Percentiles rank a stretch among this genome's conserved stretches.
phyloP scores from a whole-genome alignment of 2,113 vertebrate genomes.

The Petrocephalus zakoni region DNA sequence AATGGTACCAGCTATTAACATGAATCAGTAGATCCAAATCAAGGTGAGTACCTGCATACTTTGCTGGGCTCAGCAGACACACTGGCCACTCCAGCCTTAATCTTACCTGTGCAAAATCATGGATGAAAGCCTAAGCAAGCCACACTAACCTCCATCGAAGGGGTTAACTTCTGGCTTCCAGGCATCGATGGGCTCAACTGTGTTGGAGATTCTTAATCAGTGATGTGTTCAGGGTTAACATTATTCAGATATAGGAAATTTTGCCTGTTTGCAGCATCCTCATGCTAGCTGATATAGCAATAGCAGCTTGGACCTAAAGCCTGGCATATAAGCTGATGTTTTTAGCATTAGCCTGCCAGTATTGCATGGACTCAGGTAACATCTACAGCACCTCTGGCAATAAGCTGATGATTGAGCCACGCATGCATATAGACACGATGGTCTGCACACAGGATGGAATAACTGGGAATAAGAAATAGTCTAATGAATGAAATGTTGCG shows the following conservation, averaged over 20 bases:
- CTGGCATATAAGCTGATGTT: background rate
- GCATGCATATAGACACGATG: background rate
- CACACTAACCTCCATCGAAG: constrained; percentile 72
- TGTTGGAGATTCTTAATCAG: constrained; percentile 33
- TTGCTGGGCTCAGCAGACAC: background rate
- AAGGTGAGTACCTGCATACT: background rate
- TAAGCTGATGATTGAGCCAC: background rate
- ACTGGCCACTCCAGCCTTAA: background rate
- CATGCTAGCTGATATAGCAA: background rate
- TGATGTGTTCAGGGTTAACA: constrained; percentile 34
- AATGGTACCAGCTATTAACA: background rate
- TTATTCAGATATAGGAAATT: background rate
- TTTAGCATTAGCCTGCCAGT: background rate
- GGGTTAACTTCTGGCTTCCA: constrained; percentile 68
- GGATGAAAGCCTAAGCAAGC: background rate
- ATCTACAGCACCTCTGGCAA: too few species aligned
- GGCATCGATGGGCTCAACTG: constrained; percentile 64
- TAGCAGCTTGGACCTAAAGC: background rate
- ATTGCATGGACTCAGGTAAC: background rate
- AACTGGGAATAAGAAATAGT: background rate
- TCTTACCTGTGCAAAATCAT: background rate
- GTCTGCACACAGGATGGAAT: background rate
- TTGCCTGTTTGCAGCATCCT: background rate
- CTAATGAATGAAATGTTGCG: background rate
- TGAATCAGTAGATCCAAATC: background rate